phyloP scores from a whole-genome alignment of 2,888 invertebrate species.

The Aphodius granarius region DNA sequence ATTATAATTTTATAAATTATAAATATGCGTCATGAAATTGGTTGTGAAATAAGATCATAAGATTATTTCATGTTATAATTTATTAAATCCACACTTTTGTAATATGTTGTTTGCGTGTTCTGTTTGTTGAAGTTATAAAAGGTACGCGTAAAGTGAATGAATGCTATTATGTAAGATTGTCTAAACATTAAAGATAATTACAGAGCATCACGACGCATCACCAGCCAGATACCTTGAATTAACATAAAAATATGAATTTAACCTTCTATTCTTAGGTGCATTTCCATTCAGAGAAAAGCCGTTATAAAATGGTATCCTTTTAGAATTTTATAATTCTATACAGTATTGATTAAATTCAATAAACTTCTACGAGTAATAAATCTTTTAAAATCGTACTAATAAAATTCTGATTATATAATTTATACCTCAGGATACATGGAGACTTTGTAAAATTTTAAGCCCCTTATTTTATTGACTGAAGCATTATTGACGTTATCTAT shows the following conservation, averaged over 20 bases:
- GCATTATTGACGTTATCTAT: neutral
- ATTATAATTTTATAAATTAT: neutral
- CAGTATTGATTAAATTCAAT: neutral
- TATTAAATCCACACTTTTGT: neutral
- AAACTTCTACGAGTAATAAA: neutral
- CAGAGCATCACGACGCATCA: neutral
- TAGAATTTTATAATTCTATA: neutral
- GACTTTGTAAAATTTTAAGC: neutral
- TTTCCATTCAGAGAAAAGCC: neutral
- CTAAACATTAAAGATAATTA: neutral
- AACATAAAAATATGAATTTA: neutral
- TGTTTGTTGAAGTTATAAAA: neutral
- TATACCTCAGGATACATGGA: neutral
- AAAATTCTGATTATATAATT: constrained; percentile 5
- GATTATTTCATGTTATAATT: neutral
- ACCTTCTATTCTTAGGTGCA: neutral
- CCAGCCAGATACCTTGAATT: neutral
- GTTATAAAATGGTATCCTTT: neutral
- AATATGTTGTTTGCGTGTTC: neutral
- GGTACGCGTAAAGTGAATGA: neutral
- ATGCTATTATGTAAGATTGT: neutral
- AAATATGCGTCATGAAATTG: neutral
- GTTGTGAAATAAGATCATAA: neutral
- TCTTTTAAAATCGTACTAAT: neutral
- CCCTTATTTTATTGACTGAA: neutral